phyloP scores from a whole-genome alignment of 2,797 vertebrate species.

The Periophthalmus magnuspinnatus region DNA sequence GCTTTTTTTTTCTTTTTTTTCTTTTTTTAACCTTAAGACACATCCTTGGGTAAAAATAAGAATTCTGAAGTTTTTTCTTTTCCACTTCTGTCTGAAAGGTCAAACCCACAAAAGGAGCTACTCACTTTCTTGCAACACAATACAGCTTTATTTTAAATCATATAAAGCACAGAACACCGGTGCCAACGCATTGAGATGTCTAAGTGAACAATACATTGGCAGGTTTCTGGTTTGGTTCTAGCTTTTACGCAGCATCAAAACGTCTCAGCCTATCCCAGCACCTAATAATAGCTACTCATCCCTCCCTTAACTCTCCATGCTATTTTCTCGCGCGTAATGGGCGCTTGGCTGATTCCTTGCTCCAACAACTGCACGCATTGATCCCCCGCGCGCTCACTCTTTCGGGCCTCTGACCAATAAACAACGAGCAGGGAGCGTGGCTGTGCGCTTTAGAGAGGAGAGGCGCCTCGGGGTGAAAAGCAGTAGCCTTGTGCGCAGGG shows the following conservation, averaged over 20 bases:
- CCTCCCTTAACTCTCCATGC: neutral
- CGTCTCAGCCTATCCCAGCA: neutral
- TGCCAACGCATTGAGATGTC: too few species aligned
- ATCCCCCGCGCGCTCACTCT: slow-evolving; percentile 36
- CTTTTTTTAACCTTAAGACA: too few species aligned
- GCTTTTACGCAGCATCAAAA: neutral
- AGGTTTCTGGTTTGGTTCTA: neutral
- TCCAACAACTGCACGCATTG: slow-evolving; percentile 52
- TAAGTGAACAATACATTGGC: neutral
- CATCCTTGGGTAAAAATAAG: too few species aligned
- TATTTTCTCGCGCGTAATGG: slow-evolving; percentile 11
- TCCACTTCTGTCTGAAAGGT: too few species aligned
- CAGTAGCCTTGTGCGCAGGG: slow-evolving; percentile 2
- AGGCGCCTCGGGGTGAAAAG: slow-evolving; percentile 47
- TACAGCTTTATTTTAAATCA: neutral
- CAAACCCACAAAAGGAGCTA: too few species aligned
- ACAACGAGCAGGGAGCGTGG: slow-evolving; percentile 40
- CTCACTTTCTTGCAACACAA: neutral
- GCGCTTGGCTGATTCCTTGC: slow-evolving; percentile 18
- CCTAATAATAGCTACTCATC: neutral
- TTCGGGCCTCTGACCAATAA: slow-evolving; percentile 35
- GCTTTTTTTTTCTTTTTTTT: too few species aligned
- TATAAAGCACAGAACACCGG: neutral
- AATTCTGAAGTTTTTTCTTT: too few species aligned
- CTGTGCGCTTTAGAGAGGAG: slow-evolving; percentile 26